Base-by-base conservation (phyloP, 2,797 vertebrate genomes). In the Anguilla marmorata region DNA sequence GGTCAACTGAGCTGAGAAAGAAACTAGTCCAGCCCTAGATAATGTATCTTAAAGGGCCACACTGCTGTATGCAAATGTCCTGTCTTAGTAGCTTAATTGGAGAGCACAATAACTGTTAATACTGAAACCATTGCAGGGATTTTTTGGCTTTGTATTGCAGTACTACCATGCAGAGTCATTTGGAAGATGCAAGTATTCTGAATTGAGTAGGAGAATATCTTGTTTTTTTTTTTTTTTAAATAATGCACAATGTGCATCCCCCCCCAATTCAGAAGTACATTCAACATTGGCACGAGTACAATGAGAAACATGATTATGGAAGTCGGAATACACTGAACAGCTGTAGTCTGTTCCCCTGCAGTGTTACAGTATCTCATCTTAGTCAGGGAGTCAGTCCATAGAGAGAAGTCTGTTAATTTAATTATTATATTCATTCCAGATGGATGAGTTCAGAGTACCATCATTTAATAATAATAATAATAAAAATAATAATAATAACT, bases 241-340 rank as follows among this genome's bases (percentile, higher is more conserved):
- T 45, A 89, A 76, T 48, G 48, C 45, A 88, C 86, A 90, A 56
- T 87, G 33, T 72, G 87, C 33, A 83, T 86, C 8, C 9, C 50
- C 50, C 74, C 74, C 85, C 89, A 88, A 87, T 90, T 91, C 86
- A 88, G 56, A 90, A 94, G 93, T 90, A 94, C 91, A 91, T 93
- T 93, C 93, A 93, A 91, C 87, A 91, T 89, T 92, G 90, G 91
- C 91, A 92, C 90, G 52, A 86, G 30, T 80, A 89, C 87, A 84
- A 89, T 21, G 83, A 76, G 48, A 50, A 58, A 85, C 48, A 89
- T 74, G 89, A 12, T 14, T 21, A 8, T 41, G 84, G 84, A 85
- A 37, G 87, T n/a, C 2, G 84, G 86, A 87, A 82, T 85, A 63
- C 41, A 45, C 84, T 86, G 83, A 88, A 82, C 52, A 52, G 84